A percentile compares a stretch with the other conserved stretches of the same genome.
These are phyloP conservation scores for Euleptes europaea DNA, from an alignment of 2,113 vertebrate species.

Conservation along the genomic window DNA sequence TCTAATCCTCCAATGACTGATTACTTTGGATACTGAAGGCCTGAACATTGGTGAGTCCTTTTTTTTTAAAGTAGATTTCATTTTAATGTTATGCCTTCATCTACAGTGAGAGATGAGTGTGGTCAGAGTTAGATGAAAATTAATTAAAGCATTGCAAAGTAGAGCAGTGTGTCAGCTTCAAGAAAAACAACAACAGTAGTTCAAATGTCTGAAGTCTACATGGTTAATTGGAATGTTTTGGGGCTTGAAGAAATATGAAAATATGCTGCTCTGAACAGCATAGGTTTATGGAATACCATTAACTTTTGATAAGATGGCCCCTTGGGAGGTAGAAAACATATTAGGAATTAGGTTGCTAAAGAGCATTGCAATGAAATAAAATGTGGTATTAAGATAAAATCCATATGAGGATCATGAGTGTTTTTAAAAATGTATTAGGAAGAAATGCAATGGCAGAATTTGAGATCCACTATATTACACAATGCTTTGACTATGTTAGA, in stretches of 20 bases:
- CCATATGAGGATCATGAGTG: no score
- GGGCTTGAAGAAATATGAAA: not conserved
- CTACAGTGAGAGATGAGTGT: not conserved
- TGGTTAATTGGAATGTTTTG: not conserved
- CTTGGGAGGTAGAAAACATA: not conserved
- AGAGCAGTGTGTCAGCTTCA: not conserved
- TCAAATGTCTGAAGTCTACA: not conserved
- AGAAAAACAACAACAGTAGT: not conserved
- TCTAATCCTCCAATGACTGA: constrained; percentile 78
- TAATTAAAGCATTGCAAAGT: not conserved
- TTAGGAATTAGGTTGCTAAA: not conserved
- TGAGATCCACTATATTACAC: not conserved
- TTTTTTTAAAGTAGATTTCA: constrained; percentile 11
- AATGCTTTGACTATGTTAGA: not conserved
- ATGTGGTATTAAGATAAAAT: no score
- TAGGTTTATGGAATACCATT: not conserved
- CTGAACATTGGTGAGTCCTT: constrained; percentile 80
- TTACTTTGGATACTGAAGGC: constrained; percentile 52
- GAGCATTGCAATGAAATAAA: not conserved
- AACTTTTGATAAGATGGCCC: not conserved
- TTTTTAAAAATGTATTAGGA: not conserved
- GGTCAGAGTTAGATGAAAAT: not conserved
- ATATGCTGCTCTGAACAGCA: not conserved
- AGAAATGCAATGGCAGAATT: not conserved
- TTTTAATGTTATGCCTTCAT: constrained; percentile 2